Evolutionary conservation across 2,113 vertebrate genomes (phyloP).

Genomic region (Ariopsis seemanni): DNA sequence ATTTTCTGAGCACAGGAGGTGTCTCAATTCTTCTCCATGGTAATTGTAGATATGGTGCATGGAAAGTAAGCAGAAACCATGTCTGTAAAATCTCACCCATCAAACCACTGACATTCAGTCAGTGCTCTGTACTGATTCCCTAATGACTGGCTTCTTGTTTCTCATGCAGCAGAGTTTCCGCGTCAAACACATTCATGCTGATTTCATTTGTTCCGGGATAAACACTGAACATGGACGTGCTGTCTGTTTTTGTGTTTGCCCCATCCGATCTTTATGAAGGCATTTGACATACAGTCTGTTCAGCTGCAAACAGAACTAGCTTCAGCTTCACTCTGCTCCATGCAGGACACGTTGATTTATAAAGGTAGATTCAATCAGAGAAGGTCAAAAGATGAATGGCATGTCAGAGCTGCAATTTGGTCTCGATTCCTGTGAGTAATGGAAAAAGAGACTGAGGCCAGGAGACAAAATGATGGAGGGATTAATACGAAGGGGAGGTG

Average conservation of each 20-base stretch:
- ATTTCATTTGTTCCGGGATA: background rate
- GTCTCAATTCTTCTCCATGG: background rate
- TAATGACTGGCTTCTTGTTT: background rate
- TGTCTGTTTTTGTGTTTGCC: background rate
- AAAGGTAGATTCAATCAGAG: conserved; percentile 5
- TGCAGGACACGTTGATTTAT: background rate
- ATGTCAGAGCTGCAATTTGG: conserved; percentile 1
- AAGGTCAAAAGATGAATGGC: conserved; percentile 8
- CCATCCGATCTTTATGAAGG: background rate
- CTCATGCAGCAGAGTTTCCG: background rate
- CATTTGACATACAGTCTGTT: background rate
- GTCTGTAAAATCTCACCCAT: background rate
- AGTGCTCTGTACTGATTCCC: background rate
- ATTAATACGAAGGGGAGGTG: conserved; percentile 14
- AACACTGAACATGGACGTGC: background rate
- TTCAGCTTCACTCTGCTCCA: background rate
- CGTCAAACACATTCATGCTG: background rate
- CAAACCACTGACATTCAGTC: background rate
- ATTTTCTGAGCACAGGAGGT: background rate
- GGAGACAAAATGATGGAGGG: conserved; percentile 15
- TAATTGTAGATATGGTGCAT: background rate
- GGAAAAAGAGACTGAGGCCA: background rate
- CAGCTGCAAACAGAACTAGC: background rate
- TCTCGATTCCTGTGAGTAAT: conserved; percentile 27
- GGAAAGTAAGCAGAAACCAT: background rate